Conservation (phyloP, 2,888 invertebrate genomes). For the Eilema caniola region DNA sequence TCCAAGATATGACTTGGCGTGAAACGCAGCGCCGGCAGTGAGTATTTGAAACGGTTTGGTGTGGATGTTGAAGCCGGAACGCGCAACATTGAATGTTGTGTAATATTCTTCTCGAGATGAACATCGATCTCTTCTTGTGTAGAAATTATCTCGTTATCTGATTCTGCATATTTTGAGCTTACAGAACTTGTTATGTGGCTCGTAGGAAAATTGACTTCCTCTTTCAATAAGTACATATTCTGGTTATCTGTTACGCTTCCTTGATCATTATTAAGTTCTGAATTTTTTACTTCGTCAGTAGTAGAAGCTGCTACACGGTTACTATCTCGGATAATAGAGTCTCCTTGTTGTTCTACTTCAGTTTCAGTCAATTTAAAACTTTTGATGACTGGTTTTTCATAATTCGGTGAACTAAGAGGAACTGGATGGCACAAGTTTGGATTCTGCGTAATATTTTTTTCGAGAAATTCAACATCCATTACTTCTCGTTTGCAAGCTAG, state of each 20-base stretch:
- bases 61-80: conserved; percentile 9
- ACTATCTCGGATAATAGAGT: conserved; percentile 52
- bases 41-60: conserved; percentile 57
- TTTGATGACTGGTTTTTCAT: background rate
- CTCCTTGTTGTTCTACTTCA: background rate
- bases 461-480: conserved; percentile 44
- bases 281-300: background rate
- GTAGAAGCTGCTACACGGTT: conserved; percentile 64
- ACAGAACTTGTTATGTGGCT: conserved; percentile 59
- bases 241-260: conserved; percentile 45
- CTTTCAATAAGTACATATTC: conserved; percentile 50
- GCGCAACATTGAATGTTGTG: background rate
- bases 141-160: conserved; percentile 68
- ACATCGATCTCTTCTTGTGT: conserved; percentile 58
- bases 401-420: background rate
- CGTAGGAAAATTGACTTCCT: conserved; percentile 30
- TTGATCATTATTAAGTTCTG: background rate
- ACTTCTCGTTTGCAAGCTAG: conserved; percentile 63
- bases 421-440: conserved; percentile 2
- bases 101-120: conserved; percentile 1
- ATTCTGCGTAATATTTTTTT: background rate
- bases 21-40: conserved; percentile 59
- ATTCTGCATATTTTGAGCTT: conserved; percentile 70
- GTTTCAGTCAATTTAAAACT: background rate
- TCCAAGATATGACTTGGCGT: conserved; percentile 55